Percentiles rank a stretch among this genome's conserved stretches.
These are phyloP conservation scores for Heterochromis multidens DNA, from an alignment of 2,113 vertebrate genomes.

Conservation along the genomic window DNA sequence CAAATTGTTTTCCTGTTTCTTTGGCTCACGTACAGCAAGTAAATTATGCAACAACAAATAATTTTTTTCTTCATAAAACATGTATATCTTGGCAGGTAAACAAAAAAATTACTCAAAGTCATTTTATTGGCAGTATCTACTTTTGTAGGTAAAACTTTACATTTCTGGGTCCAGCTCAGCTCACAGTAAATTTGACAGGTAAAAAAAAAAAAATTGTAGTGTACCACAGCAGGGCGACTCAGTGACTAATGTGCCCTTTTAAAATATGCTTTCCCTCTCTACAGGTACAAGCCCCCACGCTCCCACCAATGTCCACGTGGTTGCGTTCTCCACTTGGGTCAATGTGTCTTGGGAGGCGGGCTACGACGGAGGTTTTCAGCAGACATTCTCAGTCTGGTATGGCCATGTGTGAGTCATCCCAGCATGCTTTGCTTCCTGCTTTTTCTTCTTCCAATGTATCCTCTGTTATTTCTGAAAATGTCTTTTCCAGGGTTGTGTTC, in stretches of 20 bases:
- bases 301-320: constrained; percentile 84
- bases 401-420: constrained; percentile 99
- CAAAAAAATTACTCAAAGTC: background rate
- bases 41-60: background rate
- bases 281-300: constrained; percentile 97
- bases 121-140: background rate
- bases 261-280: background rate
- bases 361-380: constrained; percentile 96
- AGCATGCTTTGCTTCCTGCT: constrained; percentile 99
- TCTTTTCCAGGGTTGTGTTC: constrained; percentile 63
- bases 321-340: constrained; percentile 90
- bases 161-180: background rate
- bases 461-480: constrained; percentile 51
- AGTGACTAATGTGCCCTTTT: constrained; percentile 27
- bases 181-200: background rate
- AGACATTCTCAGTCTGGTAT: constrained; percentile 99
- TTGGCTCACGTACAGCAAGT: background rate
- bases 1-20: background rate
- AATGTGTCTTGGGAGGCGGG: constrained; percentile 94
- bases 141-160: background rate
- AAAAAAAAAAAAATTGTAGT: background rate
- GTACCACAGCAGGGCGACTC: background rate
- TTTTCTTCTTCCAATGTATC: constrained; percentile 55
- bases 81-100: background rate
- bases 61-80: background rate